These are phyloP conservation scores for Heliconius congener DNA, from an alignment of 1,140 invertebrate genomes.

Conservation along the genomic window DNA sequence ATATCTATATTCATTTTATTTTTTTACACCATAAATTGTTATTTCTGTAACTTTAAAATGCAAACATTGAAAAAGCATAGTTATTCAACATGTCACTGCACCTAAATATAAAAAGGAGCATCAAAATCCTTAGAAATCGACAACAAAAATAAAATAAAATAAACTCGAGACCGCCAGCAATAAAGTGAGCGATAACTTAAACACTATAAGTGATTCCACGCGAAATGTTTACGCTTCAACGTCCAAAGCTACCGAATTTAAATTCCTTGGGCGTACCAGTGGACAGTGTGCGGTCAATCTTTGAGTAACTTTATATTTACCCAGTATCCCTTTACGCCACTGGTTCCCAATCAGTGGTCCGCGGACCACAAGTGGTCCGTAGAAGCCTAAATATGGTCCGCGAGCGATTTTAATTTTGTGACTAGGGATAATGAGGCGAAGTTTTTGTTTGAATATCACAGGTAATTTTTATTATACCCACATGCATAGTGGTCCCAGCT, in stretches of 20 bases:
- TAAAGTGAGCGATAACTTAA: constrained; percentile 13
- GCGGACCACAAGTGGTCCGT: no score
- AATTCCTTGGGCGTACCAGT: constrained; percentile 26
- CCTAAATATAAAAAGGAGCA: not conserved
- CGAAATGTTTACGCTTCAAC: constrained; percentile 17
- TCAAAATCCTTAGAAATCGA: not conserved
- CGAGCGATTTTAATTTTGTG: no score
- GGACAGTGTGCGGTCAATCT: constrained; percentile 14
- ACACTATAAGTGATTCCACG: constrained; percentile 10
- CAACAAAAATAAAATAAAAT: not conserved
- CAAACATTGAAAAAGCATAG: not conserved
- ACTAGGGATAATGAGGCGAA: no score
- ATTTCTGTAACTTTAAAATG: not conserved
- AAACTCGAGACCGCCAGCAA: not conserved
- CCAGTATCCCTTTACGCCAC: not conserved
- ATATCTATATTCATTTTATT: not conserved
- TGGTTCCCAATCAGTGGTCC: no score
- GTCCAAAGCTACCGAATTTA: constrained; percentile 29
- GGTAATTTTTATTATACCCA: no score
- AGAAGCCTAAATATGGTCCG: no score
- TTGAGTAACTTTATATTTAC: constrained; percentile 23
- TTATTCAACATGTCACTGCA: not conserved
- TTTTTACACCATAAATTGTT: not conserved
- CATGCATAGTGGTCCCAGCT: no score
- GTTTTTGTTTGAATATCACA: no score